Evolutionary conservation across 1,140 invertebrate species (phyloP).

Genomic region (Sminthurinus signatus): DNA sequence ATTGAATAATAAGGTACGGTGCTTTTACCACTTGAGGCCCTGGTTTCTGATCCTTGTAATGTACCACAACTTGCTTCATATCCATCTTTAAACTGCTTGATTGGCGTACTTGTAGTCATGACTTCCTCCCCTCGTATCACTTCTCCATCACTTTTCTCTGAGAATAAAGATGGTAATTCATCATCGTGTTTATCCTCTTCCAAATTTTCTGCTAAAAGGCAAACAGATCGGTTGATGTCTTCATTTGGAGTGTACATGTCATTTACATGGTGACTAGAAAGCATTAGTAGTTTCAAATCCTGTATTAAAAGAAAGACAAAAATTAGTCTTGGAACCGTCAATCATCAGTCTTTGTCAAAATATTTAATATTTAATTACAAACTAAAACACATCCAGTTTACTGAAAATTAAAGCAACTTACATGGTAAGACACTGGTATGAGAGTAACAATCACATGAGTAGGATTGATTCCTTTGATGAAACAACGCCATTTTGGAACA

Average conservation of each 20-base stretch:
- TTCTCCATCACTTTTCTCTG: neutral
- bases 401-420: too few species aligned
- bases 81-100: neutral
- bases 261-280: slow-evolving; percentile 29
- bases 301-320: too few species aligned
- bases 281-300: slow-evolving; percentile 52
- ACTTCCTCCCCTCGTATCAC: neutral
- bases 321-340: too few species aligned
- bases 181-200: neutral
- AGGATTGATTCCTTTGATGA: slow-evolving; percentile 54
- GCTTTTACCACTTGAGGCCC: too few species aligned
- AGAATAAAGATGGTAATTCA: neutral
- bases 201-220: neutral
- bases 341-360: too few species aligned
- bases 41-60: too few species aligned
- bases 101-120: too few species aligned
- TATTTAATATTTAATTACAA: too few species aligned
- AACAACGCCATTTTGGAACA: slow-evolving; percentile 41
- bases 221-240: neutral
- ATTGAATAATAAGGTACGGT: too few species aligned
- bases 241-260: neutral
- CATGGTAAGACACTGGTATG: slow-evolving; percentile 56
- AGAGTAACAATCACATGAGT: slow-evolving; percentile 63
- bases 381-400: too few species aligned
- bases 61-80: neutral